Conservation (phyloP, 92 coral and sea anemone genomes). For the Siderastrea radians region DNA sequence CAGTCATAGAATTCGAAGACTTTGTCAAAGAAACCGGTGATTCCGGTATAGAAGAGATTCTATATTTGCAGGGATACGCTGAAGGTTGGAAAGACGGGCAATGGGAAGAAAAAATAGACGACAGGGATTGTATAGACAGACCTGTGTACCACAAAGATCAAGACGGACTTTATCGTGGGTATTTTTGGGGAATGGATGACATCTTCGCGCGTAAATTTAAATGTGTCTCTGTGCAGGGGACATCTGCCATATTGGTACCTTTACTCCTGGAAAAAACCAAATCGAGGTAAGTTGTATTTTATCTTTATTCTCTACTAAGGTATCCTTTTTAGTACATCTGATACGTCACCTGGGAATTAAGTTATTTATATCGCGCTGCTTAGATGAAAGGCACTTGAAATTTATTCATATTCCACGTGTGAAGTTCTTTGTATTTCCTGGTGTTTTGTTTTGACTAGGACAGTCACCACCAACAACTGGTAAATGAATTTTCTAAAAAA, state of each 20-base stretch:
- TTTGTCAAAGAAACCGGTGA: constrained; percentile 90
- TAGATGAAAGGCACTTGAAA: constrained; percentile 18
- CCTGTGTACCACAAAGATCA: constrained; percentile 84
- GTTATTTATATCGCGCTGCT: background rate
- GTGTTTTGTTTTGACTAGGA: constrained; percentile 11
- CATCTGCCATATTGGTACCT: constrained; percentile 81
- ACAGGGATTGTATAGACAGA: constrained; percentile 86
- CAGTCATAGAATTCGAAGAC: constrained; percentile 96
- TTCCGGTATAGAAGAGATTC: constrained; percentile 87
- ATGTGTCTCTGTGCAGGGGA: constrained; percentile 96
- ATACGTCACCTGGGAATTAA: background rate
- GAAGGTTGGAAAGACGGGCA: constrained; percentile 98
- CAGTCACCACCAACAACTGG: background rate
- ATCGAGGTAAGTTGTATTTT: constrained; percentile 76
- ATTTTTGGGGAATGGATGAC: constrained; percentile 88
- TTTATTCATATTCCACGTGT: constrained; percentile 41
- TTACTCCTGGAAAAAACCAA: constrained; percentile 67
- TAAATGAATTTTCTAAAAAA: background rate
- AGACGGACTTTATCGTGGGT: constrained; percentile 84
- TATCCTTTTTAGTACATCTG: background rate
- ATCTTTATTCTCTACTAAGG: background rate
- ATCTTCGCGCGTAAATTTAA: constrained; percentile 92
- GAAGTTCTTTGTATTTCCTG: background rate
- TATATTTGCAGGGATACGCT: constrained; percentile 91
- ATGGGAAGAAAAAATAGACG: constrained; percentile 98